phyloP scores from a whole-genome alignment of 2,797 vertebrate species.

The Hippopotamyrus pictus region DNA sequence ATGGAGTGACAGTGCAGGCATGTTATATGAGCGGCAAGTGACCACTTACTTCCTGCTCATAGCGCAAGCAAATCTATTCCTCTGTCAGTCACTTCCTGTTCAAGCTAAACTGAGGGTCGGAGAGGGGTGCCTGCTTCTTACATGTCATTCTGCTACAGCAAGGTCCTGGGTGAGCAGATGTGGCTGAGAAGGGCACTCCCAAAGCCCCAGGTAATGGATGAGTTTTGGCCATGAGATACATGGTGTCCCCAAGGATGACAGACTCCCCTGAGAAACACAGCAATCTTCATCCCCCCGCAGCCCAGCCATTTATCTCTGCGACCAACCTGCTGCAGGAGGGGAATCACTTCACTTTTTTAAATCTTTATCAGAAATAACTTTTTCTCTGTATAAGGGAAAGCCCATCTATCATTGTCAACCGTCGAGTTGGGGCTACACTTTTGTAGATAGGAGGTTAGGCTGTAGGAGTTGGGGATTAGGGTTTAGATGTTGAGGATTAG shows the following conservation, averaged over 20 bases:
- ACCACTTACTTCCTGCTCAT: not conserved
- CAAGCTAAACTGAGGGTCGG: not conserved
- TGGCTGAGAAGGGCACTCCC: not conserved
- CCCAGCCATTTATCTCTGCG: not conserved
- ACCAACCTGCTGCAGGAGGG: not conserved
- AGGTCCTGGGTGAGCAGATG: not conserved
- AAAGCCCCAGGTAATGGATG: not conserved
- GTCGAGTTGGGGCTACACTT: not conserved
- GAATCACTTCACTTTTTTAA: not conserved
- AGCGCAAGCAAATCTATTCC: not conserved
- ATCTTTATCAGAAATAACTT: not conserved
- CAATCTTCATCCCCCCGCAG: not conserved
- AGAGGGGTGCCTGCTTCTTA: not conserved
- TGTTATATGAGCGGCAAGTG: not conserved
- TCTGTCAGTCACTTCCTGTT: not conserved
- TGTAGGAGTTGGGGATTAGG: not conserved
- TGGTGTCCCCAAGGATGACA: not conserved
- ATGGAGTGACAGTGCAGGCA: not conserved
- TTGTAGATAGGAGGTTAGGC: not conserved
- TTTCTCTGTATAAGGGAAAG: not conserved
- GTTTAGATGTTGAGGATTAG: not conserved
- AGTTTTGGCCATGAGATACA: not conserved
- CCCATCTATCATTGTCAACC: not conserved
- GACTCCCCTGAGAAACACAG: not conserved
- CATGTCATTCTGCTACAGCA: not conserved